These are phyloP conservation scores for Cyprinodon variegatus DNA, from an alignment of 2,113 vertebrate species.

Conservation along the genomic window DNA sequence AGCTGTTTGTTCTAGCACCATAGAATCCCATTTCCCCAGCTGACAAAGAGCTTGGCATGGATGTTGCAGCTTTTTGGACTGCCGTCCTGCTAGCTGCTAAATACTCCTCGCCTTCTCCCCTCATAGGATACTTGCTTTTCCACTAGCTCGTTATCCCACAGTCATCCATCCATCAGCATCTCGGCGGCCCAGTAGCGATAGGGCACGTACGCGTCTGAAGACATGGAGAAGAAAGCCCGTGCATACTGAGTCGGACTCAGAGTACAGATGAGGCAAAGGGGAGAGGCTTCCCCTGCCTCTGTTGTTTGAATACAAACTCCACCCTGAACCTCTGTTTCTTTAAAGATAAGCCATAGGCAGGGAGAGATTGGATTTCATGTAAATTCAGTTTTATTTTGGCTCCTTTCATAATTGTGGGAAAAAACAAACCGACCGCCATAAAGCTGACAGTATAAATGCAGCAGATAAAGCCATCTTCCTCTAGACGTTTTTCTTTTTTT, in stretches of 20 bases:
- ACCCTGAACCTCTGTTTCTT: constrained; percentile 48
- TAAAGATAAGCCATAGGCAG: constrained; percentile 56
- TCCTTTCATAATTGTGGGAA: constrained; percentile 38
- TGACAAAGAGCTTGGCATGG: constrained; percentile 52
- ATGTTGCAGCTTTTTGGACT: constrained; percentile 57
- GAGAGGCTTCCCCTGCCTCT: constrained; percentile 42
- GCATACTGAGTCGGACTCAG: constrained; percentile 66
- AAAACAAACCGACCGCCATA: constrained; percentile 26
- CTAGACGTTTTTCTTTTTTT: constrained; percentile 30
- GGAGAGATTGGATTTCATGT: constrained; percentile 51
- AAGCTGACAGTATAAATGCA: constrained; percentile 27
- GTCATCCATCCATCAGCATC: constrained; percentile 78
- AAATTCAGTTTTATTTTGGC: constrained; percentile 37
- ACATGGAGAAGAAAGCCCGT: constrained; percentile 61
- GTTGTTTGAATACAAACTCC: constrained; percentile 52
- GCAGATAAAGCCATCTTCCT: constrained; percentile 47
- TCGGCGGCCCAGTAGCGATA: constrained; percentile 68
- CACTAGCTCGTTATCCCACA: constrained; percentile 73
- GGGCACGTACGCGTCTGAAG: constrained; percentile 75
- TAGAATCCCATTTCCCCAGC: constrained; percentile 49
- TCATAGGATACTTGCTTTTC: constrained; percentile 70
- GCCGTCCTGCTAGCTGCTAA: constrained; percentile 67
- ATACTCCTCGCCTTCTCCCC: constrained; percentile 52
- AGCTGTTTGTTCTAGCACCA: constrained; percentile 50
- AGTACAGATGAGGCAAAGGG: constrained; percentile 56